phyloP scores from a whole-genome alignment of 2,888 invertebrate genomes.

The Steromphala cineraria region DNA sequence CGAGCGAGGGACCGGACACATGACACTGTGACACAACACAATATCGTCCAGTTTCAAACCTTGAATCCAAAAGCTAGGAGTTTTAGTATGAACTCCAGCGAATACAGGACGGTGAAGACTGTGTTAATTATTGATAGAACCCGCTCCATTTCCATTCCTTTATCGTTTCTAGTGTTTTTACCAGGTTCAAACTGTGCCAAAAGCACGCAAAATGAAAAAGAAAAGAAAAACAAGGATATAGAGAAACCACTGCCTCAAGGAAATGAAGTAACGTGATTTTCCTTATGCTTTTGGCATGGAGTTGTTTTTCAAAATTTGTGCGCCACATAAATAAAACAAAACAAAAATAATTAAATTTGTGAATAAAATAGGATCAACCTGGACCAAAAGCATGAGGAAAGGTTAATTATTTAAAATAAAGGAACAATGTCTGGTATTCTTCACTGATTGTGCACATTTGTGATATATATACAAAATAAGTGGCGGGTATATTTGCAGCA shows the following conservation, averaged over 20 bases:
- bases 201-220: conserved; percentile 32
- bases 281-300: conserved; percentile 3
- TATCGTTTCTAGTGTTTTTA: not conserved
- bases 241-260: not conserved
- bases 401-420: not conserved
- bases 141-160: conserved; percentile 21
- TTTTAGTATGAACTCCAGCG: conserved; percentile 99
- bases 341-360: not conserved
- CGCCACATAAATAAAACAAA: not conserved
- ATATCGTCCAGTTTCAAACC: conserved; percentile 79
- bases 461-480: too few relatives aligned
- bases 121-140: conserved; percentile 85
- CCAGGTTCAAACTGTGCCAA: conserved; percentile 43
- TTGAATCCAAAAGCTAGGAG: conserved; percentile 99
- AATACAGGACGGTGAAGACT: conserved; percentile 99
- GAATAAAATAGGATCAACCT: not conserved
- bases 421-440: not conserved
- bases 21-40: not conserved
- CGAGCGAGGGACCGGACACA: not conserved
- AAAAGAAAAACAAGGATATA: conserved; percentile 10
- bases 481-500: not conserved
- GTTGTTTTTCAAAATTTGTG: not conserved
- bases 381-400: conserved; percentile 4
- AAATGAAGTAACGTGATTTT: not conserved
- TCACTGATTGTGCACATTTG: not conserved